phyloP scores from a whole-genome alignment of 2,888 invertebrate species.

The Ashinkailepas kermadecensis region DNA sequence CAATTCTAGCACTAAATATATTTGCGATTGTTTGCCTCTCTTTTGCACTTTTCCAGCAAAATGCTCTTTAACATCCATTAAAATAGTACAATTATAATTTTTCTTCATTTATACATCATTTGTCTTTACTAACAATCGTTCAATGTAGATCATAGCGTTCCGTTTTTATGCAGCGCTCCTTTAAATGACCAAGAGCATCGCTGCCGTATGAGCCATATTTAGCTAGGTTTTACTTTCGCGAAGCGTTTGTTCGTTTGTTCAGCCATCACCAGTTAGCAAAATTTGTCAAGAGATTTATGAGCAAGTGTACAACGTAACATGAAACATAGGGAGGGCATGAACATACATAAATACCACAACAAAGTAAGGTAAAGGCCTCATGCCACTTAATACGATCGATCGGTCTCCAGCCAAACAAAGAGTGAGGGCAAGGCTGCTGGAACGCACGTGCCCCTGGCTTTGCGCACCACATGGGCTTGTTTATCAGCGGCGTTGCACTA shows the following conservation, averaged over 20 bases:
- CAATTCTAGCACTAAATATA: background rate
- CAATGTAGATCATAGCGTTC: background rate
- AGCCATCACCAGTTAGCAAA: background rate
- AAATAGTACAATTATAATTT: background rate
- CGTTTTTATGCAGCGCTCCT: background rate
- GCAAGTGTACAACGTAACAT: background rate
- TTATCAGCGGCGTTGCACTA: no score
- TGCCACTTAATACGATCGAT: background rate
- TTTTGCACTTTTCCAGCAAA: background rate
- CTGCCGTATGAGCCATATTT: background rate
- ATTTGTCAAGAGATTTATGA: background rate
- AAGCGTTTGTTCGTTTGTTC: background rate
- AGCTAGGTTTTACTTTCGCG: background rate
- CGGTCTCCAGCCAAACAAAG: background rate
- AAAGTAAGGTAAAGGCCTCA: background rate
- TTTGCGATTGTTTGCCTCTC: background rate
- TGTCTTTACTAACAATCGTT: no score
- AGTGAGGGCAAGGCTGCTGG: no score
- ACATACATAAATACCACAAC: background rate
- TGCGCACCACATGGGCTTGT: no score
- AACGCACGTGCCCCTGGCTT: no score
- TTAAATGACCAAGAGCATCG: background rate
- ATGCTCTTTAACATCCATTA: background rate
- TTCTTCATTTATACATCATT: background rate
- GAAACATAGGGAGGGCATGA: no score